Percentiles rank a stretch among this genome's conserved stretches.
Conservation (phyloP, 1,140 invertebrate species). For the Wiebesia pumilae region DNA sequence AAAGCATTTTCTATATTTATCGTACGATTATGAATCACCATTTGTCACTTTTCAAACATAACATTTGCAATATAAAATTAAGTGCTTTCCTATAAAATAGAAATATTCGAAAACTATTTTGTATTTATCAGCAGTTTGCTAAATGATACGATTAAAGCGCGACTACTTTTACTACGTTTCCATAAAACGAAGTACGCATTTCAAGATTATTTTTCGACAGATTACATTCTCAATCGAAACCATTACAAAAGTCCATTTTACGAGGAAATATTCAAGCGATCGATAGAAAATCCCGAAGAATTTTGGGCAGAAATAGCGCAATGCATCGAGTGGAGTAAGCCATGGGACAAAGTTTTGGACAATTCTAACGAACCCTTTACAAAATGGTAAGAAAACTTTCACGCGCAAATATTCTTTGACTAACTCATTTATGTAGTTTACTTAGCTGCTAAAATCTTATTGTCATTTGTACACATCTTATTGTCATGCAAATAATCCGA, state of each 20-base stretch:
- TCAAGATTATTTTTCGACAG: constrained; percentile 53
- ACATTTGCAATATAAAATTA: too few relatives aligned
- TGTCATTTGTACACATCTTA: too few relatives aligned
- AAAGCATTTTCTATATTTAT: too few relatives aligned
- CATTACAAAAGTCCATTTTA: constrained; percentile 75
- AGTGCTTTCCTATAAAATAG: too few relatives aligned
- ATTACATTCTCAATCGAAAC: constrained; percentile 65
- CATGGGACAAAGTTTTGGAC: constrained; percentile 89
- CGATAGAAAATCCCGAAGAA: constrained; percentile 85
- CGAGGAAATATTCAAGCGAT: constrained; percentile 80
- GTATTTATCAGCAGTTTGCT: too few relatives aligned
- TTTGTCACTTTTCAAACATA: too few relatives aligned
- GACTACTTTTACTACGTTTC: too few relatives aligned
- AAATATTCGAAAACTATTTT: too few relatives aligned
- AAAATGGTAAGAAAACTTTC: constrained; percentile 83
- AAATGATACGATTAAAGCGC: too few relatives aligned
- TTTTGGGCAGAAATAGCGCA: constrained; percentile 90
- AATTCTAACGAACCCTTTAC: constrained; percentile 89
- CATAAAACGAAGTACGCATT: background rate
- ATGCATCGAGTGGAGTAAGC: constrained; percentile 86
- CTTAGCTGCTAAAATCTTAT: too few relatives aligned
- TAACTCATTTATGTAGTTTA: background rate
- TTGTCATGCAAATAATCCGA: too few relatives aligned
- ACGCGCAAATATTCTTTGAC: background rate
- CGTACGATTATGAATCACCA: too few relatives aligned